A percentile compares a stretch with the other conserved stretches of the same genome.
These are phyloP conservation scores for Periplaneta americana DNA, from an alignment of 1,140 invertebrate genomes.

Conservation along the genomic window DNA sequence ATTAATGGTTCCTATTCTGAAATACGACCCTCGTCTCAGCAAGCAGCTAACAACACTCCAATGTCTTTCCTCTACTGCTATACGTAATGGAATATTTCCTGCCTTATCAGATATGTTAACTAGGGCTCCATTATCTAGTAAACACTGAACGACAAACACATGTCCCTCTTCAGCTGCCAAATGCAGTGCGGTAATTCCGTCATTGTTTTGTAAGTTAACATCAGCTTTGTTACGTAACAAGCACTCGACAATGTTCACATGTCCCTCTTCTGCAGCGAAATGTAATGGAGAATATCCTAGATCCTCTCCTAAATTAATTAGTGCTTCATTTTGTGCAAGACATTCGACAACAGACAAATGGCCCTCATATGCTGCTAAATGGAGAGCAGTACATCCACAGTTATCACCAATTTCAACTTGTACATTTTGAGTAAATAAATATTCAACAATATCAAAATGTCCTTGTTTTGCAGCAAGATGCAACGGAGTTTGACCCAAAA, in stretches of 20 bases:
- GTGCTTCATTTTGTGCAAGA: conserved; percentile 60
- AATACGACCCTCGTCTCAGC: not conserved
- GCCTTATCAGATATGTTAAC: not conserved
- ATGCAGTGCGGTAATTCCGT: conserved; percentile 37
- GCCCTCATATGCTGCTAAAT: conserved; percentile 49
- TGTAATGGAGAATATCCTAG: conserved; percentile 55
- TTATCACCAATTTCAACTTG: not conserved
- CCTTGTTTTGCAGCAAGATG: too few species aligned
- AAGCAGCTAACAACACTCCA: not conserved
- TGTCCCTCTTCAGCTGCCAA: conserved; percentile 32
- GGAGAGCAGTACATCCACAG: not conserved
- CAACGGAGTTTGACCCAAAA: too few species aligned
- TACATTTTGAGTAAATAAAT: not conserved
- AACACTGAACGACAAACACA: conserved; percentile 30
- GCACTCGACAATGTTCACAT: conserved; percentile 4
- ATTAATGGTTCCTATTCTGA: too few species aligned
- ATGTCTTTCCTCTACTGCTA: not conserved
- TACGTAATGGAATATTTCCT: not conserved
- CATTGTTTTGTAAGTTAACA: conserved; percentile 41
- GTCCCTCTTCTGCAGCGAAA: conserved; percentile 17
- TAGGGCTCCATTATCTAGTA: conserved; percentile 12
- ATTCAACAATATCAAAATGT: not conserved
- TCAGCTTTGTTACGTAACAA: conserved; percentile 36
- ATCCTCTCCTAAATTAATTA: conserved; percentile 57
- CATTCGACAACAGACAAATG: conserved; percentile 57